Conservation (phyloP, 1,140 invertebrate species). For the Cyclargus thomasi region DNA sequence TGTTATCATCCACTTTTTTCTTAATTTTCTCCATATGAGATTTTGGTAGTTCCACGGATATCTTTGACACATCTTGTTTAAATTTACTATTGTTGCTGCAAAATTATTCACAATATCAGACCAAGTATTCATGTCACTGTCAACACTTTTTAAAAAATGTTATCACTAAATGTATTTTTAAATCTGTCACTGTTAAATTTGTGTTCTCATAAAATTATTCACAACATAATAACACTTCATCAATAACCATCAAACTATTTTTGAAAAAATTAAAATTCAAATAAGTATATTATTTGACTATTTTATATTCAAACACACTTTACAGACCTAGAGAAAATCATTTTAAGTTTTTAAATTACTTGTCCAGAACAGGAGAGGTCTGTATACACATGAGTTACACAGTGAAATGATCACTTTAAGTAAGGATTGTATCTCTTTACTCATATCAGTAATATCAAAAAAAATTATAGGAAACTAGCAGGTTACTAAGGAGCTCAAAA, state of each 20-base stretch:
- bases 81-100: slow-evolving; percentile 45
- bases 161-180: background rate
- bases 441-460: background rate
- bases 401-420: background rate
- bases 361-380: background rate
- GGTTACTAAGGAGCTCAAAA: background rate
- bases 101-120: slow-evolving; percentile 9
- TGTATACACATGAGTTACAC: background rate
- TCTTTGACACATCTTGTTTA: slow-evolving; percentile 34
- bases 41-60: slow-evolving; percentile 39
- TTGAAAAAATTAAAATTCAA: no score
- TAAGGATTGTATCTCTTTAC: background rate
- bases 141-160: background rate
- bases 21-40: slow-evolving; percentile 46
- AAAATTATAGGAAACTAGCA: background rate
- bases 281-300: no score
- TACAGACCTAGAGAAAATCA: background rate
- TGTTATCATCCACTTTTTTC: slow-evolving; percentile 47
- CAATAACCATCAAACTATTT: no score
- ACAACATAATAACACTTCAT: no score
- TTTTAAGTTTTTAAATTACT: background rate
- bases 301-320: background rate
- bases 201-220: no score
- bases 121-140: background rate
- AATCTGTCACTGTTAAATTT: background rate